Percentiles rank a stretch among this genome's conserved stretches.
Conservation (phyloP, 2,888 invertebrate genomes). For the Drosophila anomalata region DNA sequence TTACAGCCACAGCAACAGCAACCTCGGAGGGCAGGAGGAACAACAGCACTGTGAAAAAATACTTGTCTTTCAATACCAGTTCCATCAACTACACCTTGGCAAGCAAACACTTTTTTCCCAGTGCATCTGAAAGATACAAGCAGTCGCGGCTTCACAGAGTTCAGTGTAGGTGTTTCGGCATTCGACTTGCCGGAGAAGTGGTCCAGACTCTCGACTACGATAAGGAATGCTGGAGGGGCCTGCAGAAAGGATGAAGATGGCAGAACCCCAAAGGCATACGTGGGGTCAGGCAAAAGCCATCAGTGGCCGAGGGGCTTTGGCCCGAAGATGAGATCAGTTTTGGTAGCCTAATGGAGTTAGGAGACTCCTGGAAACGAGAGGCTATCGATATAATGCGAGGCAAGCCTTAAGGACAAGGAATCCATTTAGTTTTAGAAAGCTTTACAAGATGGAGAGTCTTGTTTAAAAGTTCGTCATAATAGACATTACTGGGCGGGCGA, state of each 20-base stretch:
- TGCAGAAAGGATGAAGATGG: conserved; percentile 4
- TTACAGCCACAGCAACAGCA: conserved; percentile 36
- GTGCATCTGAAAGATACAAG: conserved; percentile 25
- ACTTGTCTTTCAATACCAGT: too few relatives aligned
- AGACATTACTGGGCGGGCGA: conserved; percentile 3
- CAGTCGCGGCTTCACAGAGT: conserved; percentile 50
- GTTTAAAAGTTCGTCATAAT: background rate
- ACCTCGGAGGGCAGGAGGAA: conserved; percentile 12
- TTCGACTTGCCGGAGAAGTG: conserved; percentile 47
- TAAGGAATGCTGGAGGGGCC: conserved; percentile 54
- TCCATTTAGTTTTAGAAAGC: background rate
- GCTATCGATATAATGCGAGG: background rate
- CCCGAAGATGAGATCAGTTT: conserved; percentile 39
- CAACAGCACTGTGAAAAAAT: conserved; percentile 24
- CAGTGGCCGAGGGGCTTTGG: conserved; percentile 45
- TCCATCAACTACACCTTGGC: too few relatives aligned
- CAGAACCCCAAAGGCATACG: conserved; percentile 63
- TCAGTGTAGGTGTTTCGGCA: conserved; percentile 76
- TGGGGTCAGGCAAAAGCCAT: conserved; percentile 67
- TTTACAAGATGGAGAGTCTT: background rate
- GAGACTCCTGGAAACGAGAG: conserved; percentile 18
- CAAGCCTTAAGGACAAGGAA: background rate
- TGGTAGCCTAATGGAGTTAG: conserved; percentile 37
- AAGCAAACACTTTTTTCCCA: too few relatives aligned
- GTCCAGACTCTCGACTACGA: conserved; percentile 17